Percentiles rank a stretch among this genome's conserved stretches.
Conservation (phyloP, 2,113 vertebrate genomes). For the Ahaetulla prasina region DNA sequence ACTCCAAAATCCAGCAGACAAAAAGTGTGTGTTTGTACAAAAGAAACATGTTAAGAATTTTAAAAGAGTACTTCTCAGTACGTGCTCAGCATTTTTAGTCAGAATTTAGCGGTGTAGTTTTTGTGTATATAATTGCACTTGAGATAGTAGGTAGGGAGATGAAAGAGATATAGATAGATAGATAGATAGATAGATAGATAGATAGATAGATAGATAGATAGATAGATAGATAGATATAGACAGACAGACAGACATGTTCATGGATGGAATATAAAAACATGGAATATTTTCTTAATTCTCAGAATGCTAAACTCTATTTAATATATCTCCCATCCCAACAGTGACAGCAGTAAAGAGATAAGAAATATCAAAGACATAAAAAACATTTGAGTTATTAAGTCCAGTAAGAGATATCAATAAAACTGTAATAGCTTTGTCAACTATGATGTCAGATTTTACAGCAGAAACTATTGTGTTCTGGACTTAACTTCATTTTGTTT, state of each 20-base stretch:
- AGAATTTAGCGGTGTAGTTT: neutral
- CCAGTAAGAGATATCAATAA: constrained; percentile 24
- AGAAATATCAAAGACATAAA: neutral
- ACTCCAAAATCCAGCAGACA: neutral
- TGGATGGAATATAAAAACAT: neutral
- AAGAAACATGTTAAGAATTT: neutral
- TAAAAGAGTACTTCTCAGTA: neutral
- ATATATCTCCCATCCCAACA: neutral
- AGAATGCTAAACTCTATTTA: neutral
- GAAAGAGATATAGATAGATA: neutral
- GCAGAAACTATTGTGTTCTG: neutral
- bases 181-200: neutral
- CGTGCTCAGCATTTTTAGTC: neutral
- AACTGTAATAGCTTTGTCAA: constrained; percentile 19
- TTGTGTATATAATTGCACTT: neutral
- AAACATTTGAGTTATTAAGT: constrained; percentile 2
- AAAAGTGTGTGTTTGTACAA: neutral
- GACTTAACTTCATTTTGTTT: neutral
- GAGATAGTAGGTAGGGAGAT: neutral
- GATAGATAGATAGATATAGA: too few species aligned
- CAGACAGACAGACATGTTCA: neutral
- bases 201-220: neutral
- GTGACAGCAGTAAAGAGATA: neutral
- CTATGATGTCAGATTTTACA: constrained; percentile 12
- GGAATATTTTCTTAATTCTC: constrained; percentile 1